Evolutionary conservation across 30 jellyfish, hydroid and myxozoan genomes (phyloP).

Genomic region (Aurelia aurita): DNA sequence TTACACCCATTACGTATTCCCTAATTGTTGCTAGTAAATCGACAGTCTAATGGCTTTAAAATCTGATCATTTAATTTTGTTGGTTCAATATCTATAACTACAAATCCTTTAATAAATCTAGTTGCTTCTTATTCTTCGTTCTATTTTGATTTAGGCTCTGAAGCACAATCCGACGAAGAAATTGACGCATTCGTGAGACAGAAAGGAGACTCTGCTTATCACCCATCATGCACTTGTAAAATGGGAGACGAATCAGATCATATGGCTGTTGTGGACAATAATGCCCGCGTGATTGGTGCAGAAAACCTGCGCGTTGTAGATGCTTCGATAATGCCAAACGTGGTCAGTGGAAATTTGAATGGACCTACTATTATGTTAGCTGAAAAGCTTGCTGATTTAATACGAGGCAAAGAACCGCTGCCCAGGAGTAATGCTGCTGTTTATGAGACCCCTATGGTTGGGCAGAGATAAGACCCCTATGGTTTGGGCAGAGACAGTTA

Average conservation of each 20-base stretch:
- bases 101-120: too few relatives aligned
- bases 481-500: conserved; percentile 80
- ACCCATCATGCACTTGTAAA: conserved; percentile 97
- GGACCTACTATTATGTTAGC: conserved; percentile 95
- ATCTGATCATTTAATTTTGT: too few relatives aligned
- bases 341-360: conserved; percentile 88
- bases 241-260: conserved; percentile 89
- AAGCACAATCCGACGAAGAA: conserved; percentile 85
- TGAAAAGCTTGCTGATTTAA: conserved; percentile 90
- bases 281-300: conserved; percentile 82
- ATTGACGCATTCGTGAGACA: conserved; percentile 88
- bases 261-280: conserved; percentile 85
- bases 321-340: conserved; percentile 95
- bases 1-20: too few relatives aligned
- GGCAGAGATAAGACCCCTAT: conserved; percentile 79
- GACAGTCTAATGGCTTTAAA: too few relatives aligned
- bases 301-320: conserved; percentile 92
- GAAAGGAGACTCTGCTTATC: conserved; percentile 89
- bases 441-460: conserved; percentile 66
- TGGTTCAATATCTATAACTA: too few relatives aligned
- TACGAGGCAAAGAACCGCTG: conserved; percentile 70
- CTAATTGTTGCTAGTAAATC: too few relatives aligned
- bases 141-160: conserved; percentile 19
- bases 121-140: not conserved
- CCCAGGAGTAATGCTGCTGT: conserved; percentile 82